phyloP scores from a whole-genome alignment of 2,888 invertebrate genomes.

The Cheilosia grossa region DNA sequence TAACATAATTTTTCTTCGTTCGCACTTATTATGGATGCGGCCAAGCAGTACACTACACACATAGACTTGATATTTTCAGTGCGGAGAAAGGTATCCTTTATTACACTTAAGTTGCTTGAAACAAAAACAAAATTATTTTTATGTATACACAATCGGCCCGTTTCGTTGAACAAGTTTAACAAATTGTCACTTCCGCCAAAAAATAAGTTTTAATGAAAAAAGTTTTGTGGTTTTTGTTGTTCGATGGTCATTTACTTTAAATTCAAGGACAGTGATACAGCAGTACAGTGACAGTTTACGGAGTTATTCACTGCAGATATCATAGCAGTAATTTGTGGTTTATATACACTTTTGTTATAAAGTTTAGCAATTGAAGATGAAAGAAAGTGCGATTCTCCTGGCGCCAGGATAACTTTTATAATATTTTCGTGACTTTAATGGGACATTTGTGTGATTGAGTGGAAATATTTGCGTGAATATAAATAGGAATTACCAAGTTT shows the following conservation, averaged over 20 bases:
- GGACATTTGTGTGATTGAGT: slow-evolving; percentile 47
- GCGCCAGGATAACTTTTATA: slow-evolving; percentile 41
- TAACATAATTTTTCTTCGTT: too few species aligned
- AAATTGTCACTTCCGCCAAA: slow-evolving; percentile 62
- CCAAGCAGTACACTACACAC: too few species aligned
- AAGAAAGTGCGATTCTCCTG: slow-evolving; percentile 9
- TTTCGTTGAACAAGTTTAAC: slow-evolving; percentile 41
- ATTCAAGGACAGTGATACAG: slow-evolving; percentile 34
- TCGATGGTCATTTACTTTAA: slow-evolving; percentile 26
- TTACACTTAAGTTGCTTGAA: too few species aligned
- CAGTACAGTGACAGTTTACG: slow-evolving; percentile 17
- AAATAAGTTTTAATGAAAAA: slow-evolving; percentile 67
- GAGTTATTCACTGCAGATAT: slow-evolving; percentile 47
- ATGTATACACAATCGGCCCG: not conserved
- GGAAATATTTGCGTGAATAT: slow-evolving; percentile 47
- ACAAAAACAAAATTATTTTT: too few species aligned
- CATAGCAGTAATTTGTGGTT: slow-evolving; percentile 22
- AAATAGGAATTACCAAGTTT: slow-evolving; percentile 36
- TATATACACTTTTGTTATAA: slow-evolving; percentile 9
- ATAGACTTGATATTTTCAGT: too few species aligned
- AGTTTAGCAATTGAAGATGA: slow-evolving; percentile 39
- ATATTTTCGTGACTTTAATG: slow-evolving; percentile 40
- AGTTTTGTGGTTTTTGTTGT: slow-evolving; percentile 40
- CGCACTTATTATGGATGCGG: too few species aligned
- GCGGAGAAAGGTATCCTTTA: too few species aligned